Evolutionary conservation across 2,113 vertebrate species (phyloP).

Genomic region (Sphaerodactylus townsendi): DNA sequence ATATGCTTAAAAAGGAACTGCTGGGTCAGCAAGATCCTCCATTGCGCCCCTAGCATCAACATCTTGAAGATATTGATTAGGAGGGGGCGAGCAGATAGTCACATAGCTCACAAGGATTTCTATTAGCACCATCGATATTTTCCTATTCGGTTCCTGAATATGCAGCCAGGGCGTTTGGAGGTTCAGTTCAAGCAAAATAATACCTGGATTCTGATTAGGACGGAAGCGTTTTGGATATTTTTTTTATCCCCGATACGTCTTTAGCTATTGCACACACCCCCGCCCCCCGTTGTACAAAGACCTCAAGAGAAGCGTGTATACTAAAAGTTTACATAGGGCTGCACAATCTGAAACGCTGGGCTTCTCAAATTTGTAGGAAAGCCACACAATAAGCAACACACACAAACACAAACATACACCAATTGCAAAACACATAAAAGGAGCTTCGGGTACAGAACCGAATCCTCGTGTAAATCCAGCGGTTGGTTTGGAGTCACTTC

Average conservation of each 20-base stretch:
- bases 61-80: not conserved
- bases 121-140: not conserved
- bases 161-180: not conserved
- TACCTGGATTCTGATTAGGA: too few species aligned
- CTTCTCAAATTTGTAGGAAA: constrained; percentile 26
- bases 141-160: not conserved
- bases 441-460: not conserved
- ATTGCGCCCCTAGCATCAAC: not conserved
- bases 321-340: not conserved
- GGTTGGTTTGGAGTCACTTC: not conserved
- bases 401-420: not conserved
- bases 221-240: not conserved
- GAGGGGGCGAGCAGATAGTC: not conserved
- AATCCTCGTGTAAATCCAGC: not conserved
- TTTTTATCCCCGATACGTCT: not conserved
- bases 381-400: constrained; percentile 5
- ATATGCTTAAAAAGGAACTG: not conserved
- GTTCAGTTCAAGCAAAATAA: not conserved
- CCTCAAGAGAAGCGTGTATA: not conserved
- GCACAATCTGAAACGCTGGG: constrained; percentile 32
- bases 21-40: not conserved
- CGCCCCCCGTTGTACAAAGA: not conserved
- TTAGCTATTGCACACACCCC: not conserved
- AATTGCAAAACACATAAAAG: not conserved
- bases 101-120: not conserved